Evolutionary conservation across 2,888 invertebrate genomes (phyloP), one percentile per base, ranked within the genome.

Genomic region (Plemyria rubiginata): DNA sequence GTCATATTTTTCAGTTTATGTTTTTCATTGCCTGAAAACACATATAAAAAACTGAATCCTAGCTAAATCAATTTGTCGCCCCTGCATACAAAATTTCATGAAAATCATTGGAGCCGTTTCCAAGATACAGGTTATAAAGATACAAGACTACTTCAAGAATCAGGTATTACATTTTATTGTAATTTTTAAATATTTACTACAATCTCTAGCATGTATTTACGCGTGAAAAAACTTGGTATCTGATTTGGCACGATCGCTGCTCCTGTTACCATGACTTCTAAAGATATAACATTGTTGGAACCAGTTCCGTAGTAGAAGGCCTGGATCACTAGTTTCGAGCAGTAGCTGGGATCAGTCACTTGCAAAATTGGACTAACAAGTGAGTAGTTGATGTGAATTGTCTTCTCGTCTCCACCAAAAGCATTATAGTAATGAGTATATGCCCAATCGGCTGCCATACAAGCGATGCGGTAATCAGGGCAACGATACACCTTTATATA

Each of bases 261-360:
- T 13, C 41, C 41, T 4, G 41, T 41, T 0, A 29, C 29, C 29
- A 49, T 29, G n/a, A 49, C 12, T n/a, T 29, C 48, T 49, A 49
- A 7, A 29, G 48, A 49, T 29, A 49, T 29, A 6, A 49, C 48
- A 22, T 46, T 12, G 4, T 9, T 12, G 1, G 48, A 29, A 28
- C 48, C 29, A 12, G 48, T 49, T 28, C 48, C 48, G 22, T 49
- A 49, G 29, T 29, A 29, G 29, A n/a, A 49, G n/a, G 48, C 28
- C 29, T 49, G 48, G n/a, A 49, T 28, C 13, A 49, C 48, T 2
- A 49, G 48, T n/a, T 49, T 49, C n/a, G 48, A 49, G 29, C 48
- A 49, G 48, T 49, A 49, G 48, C 48, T 49, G 48, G 48, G 48
- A n/a, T 49, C 48, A n/a, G 29, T 22, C 4, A 49, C 48, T 29